Evolutionary conservation across 2,797 vertebrate genomes (phyloP), one percentile per base, ranked within the genome.

Genomic region (Psittacula echo): DNA sequence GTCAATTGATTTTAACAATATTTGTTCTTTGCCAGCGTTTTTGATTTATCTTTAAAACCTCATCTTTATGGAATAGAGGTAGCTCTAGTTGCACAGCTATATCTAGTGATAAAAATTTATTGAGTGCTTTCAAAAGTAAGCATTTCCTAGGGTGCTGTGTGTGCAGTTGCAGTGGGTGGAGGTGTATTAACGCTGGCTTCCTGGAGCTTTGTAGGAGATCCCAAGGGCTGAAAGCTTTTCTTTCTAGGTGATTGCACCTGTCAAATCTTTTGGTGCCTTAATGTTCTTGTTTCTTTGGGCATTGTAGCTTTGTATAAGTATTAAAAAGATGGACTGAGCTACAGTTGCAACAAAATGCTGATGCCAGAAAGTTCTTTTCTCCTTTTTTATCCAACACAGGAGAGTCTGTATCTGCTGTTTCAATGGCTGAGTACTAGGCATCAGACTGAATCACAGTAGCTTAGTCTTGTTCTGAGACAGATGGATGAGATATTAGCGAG

Each of bases 391-490:
- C 53, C 65, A 37, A 22, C 20, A 15, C 17, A 45, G 87, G 65
- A 60, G 39, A 47, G 30, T 44, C 42, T 70, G 23, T 71, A 47
- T 83, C 48, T 58, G 77, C 73, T 93, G 73, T 73, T 88, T 72
- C 39, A 11, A 0, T 88, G 39, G 72, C 76, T 65, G 91, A 76
- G 72, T 64, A 50, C 24, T 26, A 29, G 50, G 23, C 41, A 75
- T 85, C 61, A 72, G 53, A n/a, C 20, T 29, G 89, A 75, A 75
- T 87, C 53, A 75, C 11, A 23, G 71, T 60, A 75, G 53, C 45
- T 91, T 75, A 72, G 83, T 66, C 41, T 85, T 92, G 45, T 10
- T 87, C 53, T 75, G 86, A 62, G 79, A 74, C 66, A 93, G 75
- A 85, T 64, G 75, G 60, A 37, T 72, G 37, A 27, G n/a, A 56